Evolutionary conservation across 2,888 invertebrate genomes (phyloP), one percentile per base, ranked within the genome.

Genomic region (Pseudolycoriella hygida): DNA sequence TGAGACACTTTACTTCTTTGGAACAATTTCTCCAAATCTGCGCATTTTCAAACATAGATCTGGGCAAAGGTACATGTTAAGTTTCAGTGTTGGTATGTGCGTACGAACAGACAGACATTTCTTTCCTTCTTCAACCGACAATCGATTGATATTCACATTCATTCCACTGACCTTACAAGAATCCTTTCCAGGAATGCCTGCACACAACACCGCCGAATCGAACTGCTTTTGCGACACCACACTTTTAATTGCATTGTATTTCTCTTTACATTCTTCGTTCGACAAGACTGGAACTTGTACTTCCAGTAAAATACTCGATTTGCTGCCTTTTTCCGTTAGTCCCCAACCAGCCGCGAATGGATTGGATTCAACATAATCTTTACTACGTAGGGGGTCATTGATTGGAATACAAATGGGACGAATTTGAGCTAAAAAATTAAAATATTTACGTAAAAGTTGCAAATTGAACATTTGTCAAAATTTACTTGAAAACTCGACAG

Each of bases 351-450:
- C 82, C 2, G 88, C 74, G 53, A 80, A 74, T 0, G 82, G 82
- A 38, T 60, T 68, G 47, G 67, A 67, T 37, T 69, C 63, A 1
- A 73, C 73, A 49, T 76, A 79, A 12, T 64, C 67, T 40, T 66
- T 70, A 0, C 67, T 59, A 40, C 73, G 66, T 38, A 79, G 55
- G 3, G 71, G 67, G 0, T 66, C 60, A 10, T 67, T 60, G 12
- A 67, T 59, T 0, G 89, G 89, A 44, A 89, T 63, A 58, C 89
- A 89, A 50, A 88, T 77, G 0, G 87, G 86, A 50, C 66, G 67
- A 43, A 87, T 74, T 18, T 69, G 56, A 12, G 61, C 85, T n/a
- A n/a, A n/a, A n/a, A n/a, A n/a, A n/a, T n/a, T n/a, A 85, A 64
- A 39, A 71, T 68, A 42, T 41, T 50, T 46, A 44, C 18, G 20